Percentiles rank a stretch among this genome's conserved stretches.
Evolutionary conservation across 2,113 vertebrate genomes (phyloP).

Genomic region (Rhynchopsitta pachyrhyncha): DNA sequence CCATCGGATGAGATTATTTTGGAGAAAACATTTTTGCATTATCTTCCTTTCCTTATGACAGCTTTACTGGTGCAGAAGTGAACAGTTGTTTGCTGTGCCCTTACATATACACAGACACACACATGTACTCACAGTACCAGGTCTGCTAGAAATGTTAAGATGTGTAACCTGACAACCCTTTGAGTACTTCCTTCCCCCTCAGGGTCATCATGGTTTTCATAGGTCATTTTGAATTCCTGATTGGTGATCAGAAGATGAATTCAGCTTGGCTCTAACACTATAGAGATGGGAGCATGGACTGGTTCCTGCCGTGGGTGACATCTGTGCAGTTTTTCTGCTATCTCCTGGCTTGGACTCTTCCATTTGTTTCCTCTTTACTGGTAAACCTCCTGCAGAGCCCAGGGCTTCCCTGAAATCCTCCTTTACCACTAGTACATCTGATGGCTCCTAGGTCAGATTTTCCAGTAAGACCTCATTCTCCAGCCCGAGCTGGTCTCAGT

Average conservation of each 20-base stretch:
- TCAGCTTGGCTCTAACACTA: neutral
- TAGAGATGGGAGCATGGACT: neutral
- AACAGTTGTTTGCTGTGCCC: slow-evolving; percentile 15
- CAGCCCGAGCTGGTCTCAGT: neutral
- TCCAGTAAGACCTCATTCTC: neutral
- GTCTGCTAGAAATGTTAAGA: slow-evolving; percentile 22
- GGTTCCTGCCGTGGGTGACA: neutral
- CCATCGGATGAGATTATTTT: neutral
- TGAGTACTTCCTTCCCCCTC: slow-evolving; percentile 45
- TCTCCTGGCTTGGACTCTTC: neutral
- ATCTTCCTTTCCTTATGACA: slow-evolving; percentile 11
- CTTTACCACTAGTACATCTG: neutral
- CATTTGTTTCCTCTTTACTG: slow-evolving; percentile 21
- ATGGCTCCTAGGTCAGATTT: slow-evolving; percentile 5
- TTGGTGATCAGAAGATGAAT: neutral
- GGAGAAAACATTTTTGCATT: neutral
- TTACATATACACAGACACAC: neutral
- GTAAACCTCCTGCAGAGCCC: neutral
- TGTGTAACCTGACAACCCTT: slow-evolving; percentile 53
- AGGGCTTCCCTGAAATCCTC: slow-evolving; percentile 11
- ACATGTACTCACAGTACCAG: neutral
- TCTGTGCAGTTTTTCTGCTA: neutral
- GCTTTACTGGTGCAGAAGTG: slow-evolving; percentile 18
- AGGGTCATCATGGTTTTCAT: slow-evolving; percentile 14
- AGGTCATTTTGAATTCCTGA: neutral